phyloP scores from a whole-genome alignment of 2,113 vertebrate species.

The Chloropsis hardwickii region DNA sequence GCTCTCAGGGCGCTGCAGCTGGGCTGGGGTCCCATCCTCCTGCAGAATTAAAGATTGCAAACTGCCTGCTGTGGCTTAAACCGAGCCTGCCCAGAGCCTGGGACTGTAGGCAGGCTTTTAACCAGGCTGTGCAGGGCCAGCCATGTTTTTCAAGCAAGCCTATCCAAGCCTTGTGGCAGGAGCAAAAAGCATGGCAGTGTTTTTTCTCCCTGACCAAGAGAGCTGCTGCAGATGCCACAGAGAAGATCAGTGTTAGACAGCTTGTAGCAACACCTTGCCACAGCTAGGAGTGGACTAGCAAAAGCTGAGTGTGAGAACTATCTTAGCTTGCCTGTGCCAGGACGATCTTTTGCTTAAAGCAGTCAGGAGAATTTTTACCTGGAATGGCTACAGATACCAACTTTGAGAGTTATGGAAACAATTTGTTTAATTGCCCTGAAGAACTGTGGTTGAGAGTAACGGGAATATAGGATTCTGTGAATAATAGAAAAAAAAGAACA shows the following conservation, averaged over 20 bases:
- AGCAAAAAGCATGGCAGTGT: not conserved
- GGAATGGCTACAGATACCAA: not conserved
- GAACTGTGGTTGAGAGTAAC: not conserved
- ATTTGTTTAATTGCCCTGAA: not conserved
- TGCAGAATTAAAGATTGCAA: not conserved
- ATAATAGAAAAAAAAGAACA: not conserved
- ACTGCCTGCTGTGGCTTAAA: not conserved
- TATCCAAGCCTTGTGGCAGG: not conserved
- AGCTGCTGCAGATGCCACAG: not conserved
- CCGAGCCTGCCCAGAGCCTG: not conserved
- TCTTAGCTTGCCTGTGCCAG: rapidly evolving
- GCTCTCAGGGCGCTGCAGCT: not conserved
- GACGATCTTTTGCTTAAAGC: not conserved
- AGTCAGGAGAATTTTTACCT: not conserved
- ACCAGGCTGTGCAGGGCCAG: not conserved
- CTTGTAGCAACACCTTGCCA: not conserved
- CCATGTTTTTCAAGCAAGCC: rapidly evolving
- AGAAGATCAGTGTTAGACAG: not conserved
- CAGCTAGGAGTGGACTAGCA: not conserved
- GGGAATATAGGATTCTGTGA: not conserved
- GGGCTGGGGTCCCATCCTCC: not conserved
- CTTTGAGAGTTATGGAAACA: not conserved
- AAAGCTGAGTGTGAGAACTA: not conserved
- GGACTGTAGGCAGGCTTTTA: not conserved
- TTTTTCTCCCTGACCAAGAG: not conserved